Evolutionary conservation across 2,888 invertebrate genomes (phyloP), one percentile per base, ranked within the genome.

Genomic region (Drosophila anceps): DNA sequence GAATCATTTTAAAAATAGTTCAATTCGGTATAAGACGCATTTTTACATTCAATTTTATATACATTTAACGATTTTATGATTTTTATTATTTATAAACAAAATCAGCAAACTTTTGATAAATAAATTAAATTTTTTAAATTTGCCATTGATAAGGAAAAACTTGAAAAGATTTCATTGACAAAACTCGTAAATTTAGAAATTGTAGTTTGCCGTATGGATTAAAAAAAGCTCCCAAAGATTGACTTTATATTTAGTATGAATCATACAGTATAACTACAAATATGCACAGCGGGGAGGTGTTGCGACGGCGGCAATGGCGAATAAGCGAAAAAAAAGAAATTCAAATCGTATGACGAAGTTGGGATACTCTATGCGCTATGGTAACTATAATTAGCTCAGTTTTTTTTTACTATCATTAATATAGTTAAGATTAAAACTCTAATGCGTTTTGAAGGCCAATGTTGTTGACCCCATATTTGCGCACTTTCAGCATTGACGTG

Each of bases 221-320:
- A 73, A 71, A 57, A 74, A 73, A 71, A 53, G 53, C 65, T 44
- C 48, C 53, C 66, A 64, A 82, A 76, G 68, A 79, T 81, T 73
- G 74, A 86, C 79, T 81, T 86, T 77, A 86, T 83, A 81, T 84
- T 81, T 77, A 79, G 72, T 73, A 86, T 84, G 84, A 84, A 75
- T 84, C 84, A 84, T 67, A 71, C 72, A 63, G 27, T 64, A 35
- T 71, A 55, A 35, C 58, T 59, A 65, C 57, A 57, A 43, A 33
- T 57, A 57, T 33, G 43, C 20, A 27, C 50, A 44, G 41, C 46
- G 20, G 18, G n/a, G 48, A 41, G 24, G 54, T 37, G 39, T 10
- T 20, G 33, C 44, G 66, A 55, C 59, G 70, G 35, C 37, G 53
- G 67, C 55, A 79, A 61, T 65, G 72, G 81, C 81, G 73, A 79